Evolutionary conservation across 2,797 vertebrate species (phyloP), one percentile per base, ranked within the genome.

Genomic region (Enteromius unitaeniatus): DNA sequence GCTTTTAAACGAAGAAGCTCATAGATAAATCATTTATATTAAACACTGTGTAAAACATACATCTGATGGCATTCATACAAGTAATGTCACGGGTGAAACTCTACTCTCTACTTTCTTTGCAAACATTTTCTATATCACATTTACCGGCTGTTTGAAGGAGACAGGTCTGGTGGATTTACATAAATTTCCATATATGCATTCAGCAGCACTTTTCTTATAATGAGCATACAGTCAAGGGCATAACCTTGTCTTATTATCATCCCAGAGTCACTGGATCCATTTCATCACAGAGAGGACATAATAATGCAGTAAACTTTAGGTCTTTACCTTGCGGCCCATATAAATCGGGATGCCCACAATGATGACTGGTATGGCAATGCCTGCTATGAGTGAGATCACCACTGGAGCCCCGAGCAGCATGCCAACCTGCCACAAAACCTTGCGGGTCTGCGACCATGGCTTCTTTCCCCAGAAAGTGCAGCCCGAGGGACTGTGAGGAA

Each of bases 391-490:
- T 23, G 96, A 96, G 90, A 97, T 96, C 92, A 96, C 94, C 92
- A 97, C 94, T 0, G 96, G 96, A 0, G 96, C 96, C 84, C 96
- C 96, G 23, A 97, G 94, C 90, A 97, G 93, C 96, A 96, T 96
- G 90, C 96, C 96, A 92, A 97, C 95, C 92, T 97, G 96, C 96
- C 96, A 97, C 74, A 97, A 93, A 86, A 96, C 94, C 92, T 96
- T 97, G 82, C 95, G 93, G 49, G 95, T 97, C 89, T 95, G 94
- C 6, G 96, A 97, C 96, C 96, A 97, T 0, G 96, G 96, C 93
- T 95, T 96, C 93, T 97, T 97, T 84, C 96, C 96, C 96, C 96
- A 97, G 90, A 97, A 97, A 3, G 96, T 97, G 88, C 96, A 97
- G 89, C 96, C 96, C 79, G 96, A 97, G 85, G 96, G 96, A 93